Evolutionary conservation across 2,888 invertebrate species (phyloP), one percentile per base, ranked within the genome.

Genomic region (Drosophila austrosaltans): DNA sequence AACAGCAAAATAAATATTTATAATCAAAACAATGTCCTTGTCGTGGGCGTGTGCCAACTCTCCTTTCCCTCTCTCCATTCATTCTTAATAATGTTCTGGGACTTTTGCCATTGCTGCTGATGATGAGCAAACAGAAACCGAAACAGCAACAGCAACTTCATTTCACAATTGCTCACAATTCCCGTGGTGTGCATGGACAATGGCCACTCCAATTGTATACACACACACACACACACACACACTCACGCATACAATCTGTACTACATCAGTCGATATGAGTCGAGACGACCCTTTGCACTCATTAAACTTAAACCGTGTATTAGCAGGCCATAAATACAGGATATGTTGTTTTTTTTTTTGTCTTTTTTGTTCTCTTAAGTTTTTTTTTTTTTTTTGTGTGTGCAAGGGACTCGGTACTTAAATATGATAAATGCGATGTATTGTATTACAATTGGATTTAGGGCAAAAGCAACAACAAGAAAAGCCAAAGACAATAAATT

Each of bases 311-410:
- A 83, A 87, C 85, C 83, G 77, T 75, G 76, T 76, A 87, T 86
- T 86, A 87, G 77, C 88, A 87, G 86, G 69, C 85, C 74, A 63
- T 87, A 86, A 86, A 83, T 86, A 76, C 76, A 85, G 85, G 83
- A 81, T 83, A 75, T 72, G 86, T 78, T 58, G 59, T 64, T 54
- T 36, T 63, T 56, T 39, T 25, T 48, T 48, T 22, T 48, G 6
- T 44, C 2, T 25, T 42, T 22, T 30, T 12, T 32, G 25, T 40
- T 22, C 36, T 22, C 1, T 16, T 16, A 16, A 16, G 0, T 56
- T 39, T 25, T 48, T 48, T 22, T 48, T 20, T 44, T 2, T 25
- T 42, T 22, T 30, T 12, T 32, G 25, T 44, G 16, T 10, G 16
- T 12, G 30, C 10, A 75, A 75, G 66, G 71, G 81, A 82, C 73